Conservation (phyloP, 2,113 vertebrate species). For the Pitta sordida region DNA sequence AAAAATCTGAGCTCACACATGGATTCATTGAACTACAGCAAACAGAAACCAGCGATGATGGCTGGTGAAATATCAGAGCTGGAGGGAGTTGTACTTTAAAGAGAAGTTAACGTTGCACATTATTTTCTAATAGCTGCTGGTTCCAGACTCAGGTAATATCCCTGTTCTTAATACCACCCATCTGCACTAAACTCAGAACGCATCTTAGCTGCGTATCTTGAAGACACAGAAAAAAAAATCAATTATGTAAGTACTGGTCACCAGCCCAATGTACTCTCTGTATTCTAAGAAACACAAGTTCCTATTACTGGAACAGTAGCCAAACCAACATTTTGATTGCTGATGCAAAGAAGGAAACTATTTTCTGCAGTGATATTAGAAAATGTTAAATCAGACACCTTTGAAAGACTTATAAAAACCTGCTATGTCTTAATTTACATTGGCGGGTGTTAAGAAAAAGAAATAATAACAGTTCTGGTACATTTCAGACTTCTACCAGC, state of each 20-base stretch:
- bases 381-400: not conserved
- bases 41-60: not conserved
- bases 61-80: not conserved
- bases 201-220: not conserved
- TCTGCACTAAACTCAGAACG: not conserved
- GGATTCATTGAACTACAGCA: not conserved
- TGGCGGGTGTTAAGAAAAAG: not conserved
- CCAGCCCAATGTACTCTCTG: not conserved
- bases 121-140: not conserved
- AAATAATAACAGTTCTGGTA: not conserved
- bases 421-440: not conserved
- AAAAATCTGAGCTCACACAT: not conserved
- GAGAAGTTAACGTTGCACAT: not conserved
- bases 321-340: not conserved
- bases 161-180: not conserved
- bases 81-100: not conserved
- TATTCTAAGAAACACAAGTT: not conserved
- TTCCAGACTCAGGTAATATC: not conserved
- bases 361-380: not conserved
- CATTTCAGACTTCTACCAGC: not conserved
- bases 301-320: not conserved
- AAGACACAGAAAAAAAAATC: not conserved
- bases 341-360: not conserved
- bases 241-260: not conserved
- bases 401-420: not conserved